A percentile compares a stretch with the other conserved stretches of the same genome.
Evolutionary conservation across 1,140 invertebrate genomes (phyloP).

Genomic region (Monomorium pharaonis): DNA sequence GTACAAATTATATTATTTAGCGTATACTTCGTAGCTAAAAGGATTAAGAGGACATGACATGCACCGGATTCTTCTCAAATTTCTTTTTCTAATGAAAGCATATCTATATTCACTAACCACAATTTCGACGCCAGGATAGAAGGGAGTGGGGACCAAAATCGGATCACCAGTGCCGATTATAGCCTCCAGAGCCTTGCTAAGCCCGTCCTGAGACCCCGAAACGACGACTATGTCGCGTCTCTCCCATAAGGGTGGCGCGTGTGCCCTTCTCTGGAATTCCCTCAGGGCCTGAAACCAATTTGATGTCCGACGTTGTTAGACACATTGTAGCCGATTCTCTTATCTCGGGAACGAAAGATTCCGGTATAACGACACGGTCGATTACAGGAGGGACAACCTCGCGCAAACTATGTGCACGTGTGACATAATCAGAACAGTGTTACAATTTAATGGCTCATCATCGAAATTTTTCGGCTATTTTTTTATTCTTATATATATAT

Average conservation of each 20-base stretch:
- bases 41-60: not conserved
- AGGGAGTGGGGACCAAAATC: conserved; percentile 89
- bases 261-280: conserved; percentile 88
- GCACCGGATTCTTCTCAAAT: conserved; percentile 2
- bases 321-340: conserved; percentile 66
- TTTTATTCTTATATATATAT: not conserved
- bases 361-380: not conserved
- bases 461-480: not conserved
- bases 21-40: not conserved
- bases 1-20: not conserved
- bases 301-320: conserved; percentile 69
- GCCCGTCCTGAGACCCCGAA: conserved; percentile 91
- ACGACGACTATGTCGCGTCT: conserved; percentile 88
- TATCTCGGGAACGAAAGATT: conserved; percentile 49
- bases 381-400: not conserved
- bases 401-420: not conserved
- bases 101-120: conserved; percentile 87
- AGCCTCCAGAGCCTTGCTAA: conserved; percentile 90
- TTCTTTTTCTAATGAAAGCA: conserved; percentile 13
- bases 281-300: conserved; percentile 85
- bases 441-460: not conserved
- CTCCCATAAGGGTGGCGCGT: conserved; percentile 88
- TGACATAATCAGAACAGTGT: not conserved
- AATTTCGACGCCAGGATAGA: conserved; percentile 89
- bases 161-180: conserved; percentile 89